Evolutionary conservation across 2,797 vertebrate genomes (phyloP).

Genomic region (Danio albolineatus): DNA sequence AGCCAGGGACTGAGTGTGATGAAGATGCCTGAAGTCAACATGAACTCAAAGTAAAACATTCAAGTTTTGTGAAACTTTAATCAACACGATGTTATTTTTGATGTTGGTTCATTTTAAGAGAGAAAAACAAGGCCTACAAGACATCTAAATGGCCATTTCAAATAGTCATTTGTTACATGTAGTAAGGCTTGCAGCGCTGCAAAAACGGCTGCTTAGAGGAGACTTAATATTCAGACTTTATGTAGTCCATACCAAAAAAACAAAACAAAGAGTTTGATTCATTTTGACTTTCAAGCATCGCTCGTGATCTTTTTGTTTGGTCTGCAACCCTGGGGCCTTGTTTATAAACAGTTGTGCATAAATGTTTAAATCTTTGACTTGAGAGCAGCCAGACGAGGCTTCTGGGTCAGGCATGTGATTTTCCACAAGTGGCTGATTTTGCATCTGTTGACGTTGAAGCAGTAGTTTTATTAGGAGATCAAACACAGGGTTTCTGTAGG

Average conservation of each 20-base stretch:
- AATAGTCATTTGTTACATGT: not conserved
- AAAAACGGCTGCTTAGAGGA: not conserved
- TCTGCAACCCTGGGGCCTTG: too few relatives aligned
- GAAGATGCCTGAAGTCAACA: conserved; percentile 11
- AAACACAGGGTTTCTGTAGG: too few relatives aligned
- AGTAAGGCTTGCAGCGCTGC: too few relatives aligned
- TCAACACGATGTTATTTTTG: not conserved
- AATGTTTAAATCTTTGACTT: too few relatives aligned
- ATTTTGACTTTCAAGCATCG: not conserved
- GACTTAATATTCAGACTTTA: not conserved
- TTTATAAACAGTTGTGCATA: too few relatives aligned
- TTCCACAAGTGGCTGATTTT: not conserved
- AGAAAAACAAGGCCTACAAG: not conserved
- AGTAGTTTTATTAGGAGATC: not conserved
- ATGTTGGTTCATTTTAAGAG: not conserved
- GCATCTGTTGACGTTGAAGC: not conserved
- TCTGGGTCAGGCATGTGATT: not conserved
- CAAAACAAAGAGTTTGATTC: not conserved
- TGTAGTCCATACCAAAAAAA: not conserved
- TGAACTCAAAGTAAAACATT: not conserved
- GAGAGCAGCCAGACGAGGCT: too few relatives aligned
- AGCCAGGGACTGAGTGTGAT: conserved; percentile 17
- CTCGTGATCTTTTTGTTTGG: not conserved
- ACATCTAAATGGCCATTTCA: not conserved
- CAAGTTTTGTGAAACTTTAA: not conserved